A percentile compares a stretch with the other conserved stretches of the same genome.
phyloP scores from a whole-genome alignment of 2,797 vertebrate species.

The Gila robusta region DNA sequence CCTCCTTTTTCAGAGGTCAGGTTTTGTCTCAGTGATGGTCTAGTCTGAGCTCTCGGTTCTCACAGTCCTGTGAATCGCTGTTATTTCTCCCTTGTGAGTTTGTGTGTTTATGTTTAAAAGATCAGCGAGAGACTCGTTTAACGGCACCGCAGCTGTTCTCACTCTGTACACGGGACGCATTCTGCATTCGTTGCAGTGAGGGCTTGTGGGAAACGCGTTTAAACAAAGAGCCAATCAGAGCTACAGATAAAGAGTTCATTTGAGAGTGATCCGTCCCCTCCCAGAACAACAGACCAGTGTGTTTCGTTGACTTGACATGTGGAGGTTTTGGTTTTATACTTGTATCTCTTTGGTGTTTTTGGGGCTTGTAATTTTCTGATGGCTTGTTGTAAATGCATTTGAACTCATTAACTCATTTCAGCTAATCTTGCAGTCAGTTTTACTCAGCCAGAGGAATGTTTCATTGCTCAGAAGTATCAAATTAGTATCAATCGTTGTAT shows the following conservation, averaged over 20 bases:
- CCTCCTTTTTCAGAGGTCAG: not conserved
- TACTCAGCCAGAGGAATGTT: not conserved
- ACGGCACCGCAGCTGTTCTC: constrained; percentile 35
- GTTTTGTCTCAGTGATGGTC: not conserved
- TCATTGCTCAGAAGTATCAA: not conserved
- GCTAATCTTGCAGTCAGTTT: not conserved
- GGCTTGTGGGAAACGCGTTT: constrained; percentile 20
- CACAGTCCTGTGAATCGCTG: not conserved
- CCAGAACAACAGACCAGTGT: constrained; percentile 42
- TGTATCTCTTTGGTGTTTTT: not conserved
- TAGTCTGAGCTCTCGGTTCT: not conserved
- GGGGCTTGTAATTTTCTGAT: not conserved
- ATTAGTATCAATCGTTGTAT: not conserved
- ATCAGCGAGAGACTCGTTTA: not conserved
- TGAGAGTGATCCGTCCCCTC: constrained; percentile 62
- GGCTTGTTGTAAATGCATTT: not conserved
- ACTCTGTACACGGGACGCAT: not conserved
- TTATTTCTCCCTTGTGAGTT: not conserved
- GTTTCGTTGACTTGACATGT: not conserved
- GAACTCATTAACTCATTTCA: not conserved
- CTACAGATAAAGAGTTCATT: constrained; percentile 77
- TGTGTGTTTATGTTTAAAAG: constrained; percentile 28
- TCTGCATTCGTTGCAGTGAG: not conserved
- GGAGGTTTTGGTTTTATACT: not conserved
- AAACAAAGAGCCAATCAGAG: constrained; percentile 62